Base-by-base conservation (phyloP, 2,888 invertebrate species). In the Colletes collaris region DNA sequence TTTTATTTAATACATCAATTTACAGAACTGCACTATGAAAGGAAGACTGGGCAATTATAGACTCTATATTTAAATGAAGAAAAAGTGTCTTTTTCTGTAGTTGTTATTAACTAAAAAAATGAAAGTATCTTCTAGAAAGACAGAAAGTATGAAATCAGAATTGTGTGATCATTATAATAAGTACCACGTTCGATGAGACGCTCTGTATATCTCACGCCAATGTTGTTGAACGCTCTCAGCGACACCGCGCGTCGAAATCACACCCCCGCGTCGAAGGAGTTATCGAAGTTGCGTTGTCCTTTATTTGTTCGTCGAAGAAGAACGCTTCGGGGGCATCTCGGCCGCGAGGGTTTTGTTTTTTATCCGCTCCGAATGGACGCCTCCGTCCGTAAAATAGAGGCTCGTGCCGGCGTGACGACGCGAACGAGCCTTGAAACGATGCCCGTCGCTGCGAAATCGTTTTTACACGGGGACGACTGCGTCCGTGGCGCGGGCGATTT, bases 281-380 rank as follows among this genome's bases (percentile, higher is more conserved):
- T 71, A 83, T 80, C 80, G 76, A 66, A 70, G 66, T 74, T 70
- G 50, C 10, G 63, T 73, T 73, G 73, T 76, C 55, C 83, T 83
- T 80, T 80, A 80, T 83, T 83, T 83, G 79, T 73, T 64, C 83
- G 40, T 74, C 83, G 76, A 70, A 76, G 72, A 53, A 72, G 65
- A 73, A 66, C 53, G 49, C 6, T 5, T 11, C 62, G 68, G 27
- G 27, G 27, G 35, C 35, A 35, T 13, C 53, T 8, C 55, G 44
- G 53, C 40, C 44, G 50, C 49, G 53, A 67, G 73, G 62, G 72
- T 64, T 55, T 71, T 46, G 46, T 27, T 55, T 55, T 79, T 80
- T 69, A 71, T 71, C 40, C 62, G 53, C 5, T 5, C 49, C 16
- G 53, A 65, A 66, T 66, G 55, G 52, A 50, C 13, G 50, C 52